Base-by-base conservation (phyloP, 2,797 vertebrate genomes). In the Microhierax caerulescens region DNA sequence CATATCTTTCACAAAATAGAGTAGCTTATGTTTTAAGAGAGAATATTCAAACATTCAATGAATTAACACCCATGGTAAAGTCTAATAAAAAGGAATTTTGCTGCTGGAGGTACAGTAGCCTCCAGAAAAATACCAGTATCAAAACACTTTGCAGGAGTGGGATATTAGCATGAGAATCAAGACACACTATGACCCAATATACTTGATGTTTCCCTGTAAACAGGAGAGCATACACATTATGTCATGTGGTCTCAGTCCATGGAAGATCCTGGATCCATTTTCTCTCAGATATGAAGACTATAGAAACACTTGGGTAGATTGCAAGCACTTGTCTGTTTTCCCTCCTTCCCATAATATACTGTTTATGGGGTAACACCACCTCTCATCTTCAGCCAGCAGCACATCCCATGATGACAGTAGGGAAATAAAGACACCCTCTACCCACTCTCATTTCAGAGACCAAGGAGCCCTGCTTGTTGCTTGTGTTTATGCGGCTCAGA, bases 331-430 rank as follows among this genome's bases (percentile, higher is more conserved):
- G 12, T 79, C 41, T 74, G 41, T n/a, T 59, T 45, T 53, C n/a
- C 13, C 37, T 74, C 47, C n/a, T 24, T 60, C 54, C 34, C 36
- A 10, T 30, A 70, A 63, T 17, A 32, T 3, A 39, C 34, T 28
- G 16, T 37, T 77, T 61, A n/a, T 7, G 53, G 39, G 16, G 28
- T 39, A 20, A 39, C 24, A n/a, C 7, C 22, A 61, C 20, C 23
- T 7, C 28, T 47, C 27, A 47, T 18, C 28, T 70, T 63, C 48
- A 70, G 21, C 48, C 56, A 56, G 43, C 59, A 72, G 41, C 45
- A 37, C 2, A 0, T 65, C 51, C 34, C 36, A 48, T 0, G 3
- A 34, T 9, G 41, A 28, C 30, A 34, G 16, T 4, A 18, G 19
- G 28, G 32, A 73, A 51, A 45, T 14, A 39, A 34, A 80, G 16